phyloP scores from a whole-genome alignment of 92 coral and sea anemone genomes.

The Palythoa caribaeorum region DNA sequence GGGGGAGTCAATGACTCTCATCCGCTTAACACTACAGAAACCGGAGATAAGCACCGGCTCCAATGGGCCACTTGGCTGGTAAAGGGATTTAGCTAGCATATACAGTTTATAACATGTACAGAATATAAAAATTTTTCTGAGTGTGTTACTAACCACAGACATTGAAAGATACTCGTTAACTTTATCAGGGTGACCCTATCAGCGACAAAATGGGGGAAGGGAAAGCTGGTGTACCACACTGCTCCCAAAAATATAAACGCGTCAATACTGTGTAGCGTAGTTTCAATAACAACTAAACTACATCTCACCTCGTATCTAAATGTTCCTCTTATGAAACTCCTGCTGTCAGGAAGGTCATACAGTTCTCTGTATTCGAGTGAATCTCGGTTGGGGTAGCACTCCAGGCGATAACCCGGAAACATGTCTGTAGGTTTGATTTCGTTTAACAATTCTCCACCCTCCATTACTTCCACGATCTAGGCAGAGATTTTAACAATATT shows the following conservation, averaged over 20 bases:
- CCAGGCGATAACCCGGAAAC: slow-evolving; percentile 92
- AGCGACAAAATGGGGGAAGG: too few relatives aligned
- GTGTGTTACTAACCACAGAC: too few relatives aligned
- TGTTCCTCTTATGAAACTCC: slow-evolving; percentile 88
- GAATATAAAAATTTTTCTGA: too few relatives aligned
- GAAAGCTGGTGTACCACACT: not conserved
- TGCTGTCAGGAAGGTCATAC: slow-evolving; percentile 74
- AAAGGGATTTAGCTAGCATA: too few relatives aligned
- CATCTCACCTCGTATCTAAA: slow-evolving; percentile 81
- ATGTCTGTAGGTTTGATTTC: slow-evolving; percentile 86
- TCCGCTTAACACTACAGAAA: too few relatives aligned
- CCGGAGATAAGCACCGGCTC: too few relatives aligned
- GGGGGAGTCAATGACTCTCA: too few relatives aligned
- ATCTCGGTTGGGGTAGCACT: slow-evolving; percentile 93
- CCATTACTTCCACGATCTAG: slow-evolving; percentile 78
- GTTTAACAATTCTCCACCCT: slow-evolving; percentile 82
- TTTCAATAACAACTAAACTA: not conserved
- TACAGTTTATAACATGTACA: too few relatives aligned
- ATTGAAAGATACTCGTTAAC: too few relatives aligned
- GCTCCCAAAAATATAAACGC: not conserved
- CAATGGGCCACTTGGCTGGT: too few relatives aligned
- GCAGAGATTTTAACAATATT: not conserved
- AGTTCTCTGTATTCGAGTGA: slow-evolving; percentile 78
- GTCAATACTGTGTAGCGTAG: not conserved
- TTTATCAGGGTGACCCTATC: too few relatives aligned